A percentile compares a stretch with the other conserved stretches of the same genome.
These are phyloP conservation scores for Physocephala rufipes DNA, from an alignment of 2,888 invertebrate species.

Conservation along the genomic window DNA sequence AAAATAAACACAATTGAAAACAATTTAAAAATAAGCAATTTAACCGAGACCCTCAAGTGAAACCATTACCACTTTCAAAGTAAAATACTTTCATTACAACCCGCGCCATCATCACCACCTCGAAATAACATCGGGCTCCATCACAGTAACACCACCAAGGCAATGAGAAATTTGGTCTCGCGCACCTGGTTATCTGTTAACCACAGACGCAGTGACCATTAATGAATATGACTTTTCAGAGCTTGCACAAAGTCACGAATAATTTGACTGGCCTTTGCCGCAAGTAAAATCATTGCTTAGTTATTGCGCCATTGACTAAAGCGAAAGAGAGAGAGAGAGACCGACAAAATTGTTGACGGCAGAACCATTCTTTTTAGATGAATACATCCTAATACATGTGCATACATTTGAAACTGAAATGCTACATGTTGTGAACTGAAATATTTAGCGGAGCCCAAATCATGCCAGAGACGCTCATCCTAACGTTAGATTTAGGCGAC, in stretches of 20 bases:
- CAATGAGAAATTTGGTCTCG: not conserved
- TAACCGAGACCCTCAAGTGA: not conserved
- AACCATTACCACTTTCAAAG: not conserved
- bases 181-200: not conserved
- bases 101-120: no score
- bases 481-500: conserved; percentile 20
- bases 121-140: no score
- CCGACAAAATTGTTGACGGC: not conserved
- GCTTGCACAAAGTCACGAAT: not conserved
- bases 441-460: not conserved
- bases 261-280: not conserved
- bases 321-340: not conserved
- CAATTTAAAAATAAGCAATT: not conserved
- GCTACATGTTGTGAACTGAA: not conserved
- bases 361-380: not conserved
- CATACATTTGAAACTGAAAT: not conserved
- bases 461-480: not conserved
- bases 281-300: not conserved
- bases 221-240: not conserved
- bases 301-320: conserved; percentile 20
- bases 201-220: conserved; percentile 1
- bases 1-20: no score
- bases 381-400: not conserved
- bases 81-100: not conserved
- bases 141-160: not conserved